Percentiles rank a stretch among this genome's conserved stretches.
These are phyloP conservation scores for Dasyprocta punctata DNA, from an alignment of 2,113 vertebrate genomes.

Conservation along the genomic window DNA sequence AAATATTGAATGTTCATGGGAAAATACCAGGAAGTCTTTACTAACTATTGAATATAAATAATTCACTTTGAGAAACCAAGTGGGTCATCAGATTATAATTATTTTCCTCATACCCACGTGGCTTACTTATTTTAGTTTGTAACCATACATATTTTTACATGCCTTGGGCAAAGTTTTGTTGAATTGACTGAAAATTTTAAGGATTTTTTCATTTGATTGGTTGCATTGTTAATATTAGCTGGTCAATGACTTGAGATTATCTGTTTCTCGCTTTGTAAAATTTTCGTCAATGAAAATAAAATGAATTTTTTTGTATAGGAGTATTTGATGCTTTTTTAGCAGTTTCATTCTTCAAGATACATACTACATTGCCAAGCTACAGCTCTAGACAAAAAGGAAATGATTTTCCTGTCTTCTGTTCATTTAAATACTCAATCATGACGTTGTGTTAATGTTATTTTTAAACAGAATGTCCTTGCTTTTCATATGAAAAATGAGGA, in stretches of 20 bases:
- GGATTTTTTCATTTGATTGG: conserved; percentile 47
- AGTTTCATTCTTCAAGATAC: conserved; percentile 43
- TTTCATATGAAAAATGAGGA: conserved; percentile 68
- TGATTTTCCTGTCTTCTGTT: conserved; percentile 67
- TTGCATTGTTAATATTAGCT: conserved; percentile 43
- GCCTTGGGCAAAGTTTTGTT: conserved; percentile 36
- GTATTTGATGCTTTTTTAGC: background rate
- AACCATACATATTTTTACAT: conserved; percentile 31
- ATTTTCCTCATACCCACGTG: background rate
- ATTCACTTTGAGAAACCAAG: conserved; percentile 39
- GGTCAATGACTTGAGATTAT: conserved; percentile 25
- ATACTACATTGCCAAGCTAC: conserved; percentile 58
- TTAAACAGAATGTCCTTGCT: conserved; percentile 69
- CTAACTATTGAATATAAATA: conserved; percentile 54
- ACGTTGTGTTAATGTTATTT: conserved; percentile 75
- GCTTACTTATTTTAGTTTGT: conserved; percentile 42
- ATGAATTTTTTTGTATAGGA: conserved; percentile 45
- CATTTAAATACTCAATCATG: conserved; percentile 66
- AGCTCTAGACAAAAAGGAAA: conserved; percentile 64
- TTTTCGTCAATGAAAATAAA: conserved; percentile 51
- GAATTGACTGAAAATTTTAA: conserved; percentile 51
- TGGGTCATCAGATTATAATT: conserved; percentile 52
- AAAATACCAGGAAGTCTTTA: conserved; percentile 39
- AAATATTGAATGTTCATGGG: conserved; percentile 22
- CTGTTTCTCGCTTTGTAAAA: conserved; percentile 27